Conservation (phyloP, 2,113 vertebrate genomes). For the Sinocyclocheilus maitianheensis region DNA sequence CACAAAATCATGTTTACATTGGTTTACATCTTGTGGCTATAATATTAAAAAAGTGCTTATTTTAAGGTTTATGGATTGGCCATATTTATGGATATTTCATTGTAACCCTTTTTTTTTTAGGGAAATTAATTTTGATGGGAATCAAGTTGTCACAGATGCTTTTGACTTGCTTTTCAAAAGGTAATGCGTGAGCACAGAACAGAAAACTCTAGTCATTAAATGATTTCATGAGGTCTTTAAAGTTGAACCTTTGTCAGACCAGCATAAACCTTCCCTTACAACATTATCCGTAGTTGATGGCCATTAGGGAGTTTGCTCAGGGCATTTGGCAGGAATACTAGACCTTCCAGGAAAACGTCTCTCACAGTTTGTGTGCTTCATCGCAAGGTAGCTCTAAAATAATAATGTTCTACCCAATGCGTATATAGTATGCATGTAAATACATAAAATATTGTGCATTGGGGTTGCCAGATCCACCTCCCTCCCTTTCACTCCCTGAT, state of each 20-base stretch:
- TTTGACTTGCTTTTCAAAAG: too few species aligned
- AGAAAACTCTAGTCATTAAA: too few species aligned
- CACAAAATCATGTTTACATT: background rate
- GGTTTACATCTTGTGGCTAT: too few species aligned
- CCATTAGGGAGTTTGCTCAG: constrained; percentile 60
- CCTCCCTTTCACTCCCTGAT: background rate
- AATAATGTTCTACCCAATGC: background rate
- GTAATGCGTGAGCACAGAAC: too few species aligned
- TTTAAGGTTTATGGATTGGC: too few species aligned
- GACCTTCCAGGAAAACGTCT: constrained; percentile 68
- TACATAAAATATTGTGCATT: background rate
- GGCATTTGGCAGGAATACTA: constrained; percentile 63
- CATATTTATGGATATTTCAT: too few species aligned
- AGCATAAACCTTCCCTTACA: background rate
- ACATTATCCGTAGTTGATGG: constrained; percentile 42
- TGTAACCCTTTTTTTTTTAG: too few species aligned
- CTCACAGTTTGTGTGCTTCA: constrained; percentile 60
- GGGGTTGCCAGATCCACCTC: too few species aligned
- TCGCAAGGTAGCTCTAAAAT: constrained; percentile 54
- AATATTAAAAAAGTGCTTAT: too few species aligned
- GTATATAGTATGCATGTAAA: background rate
- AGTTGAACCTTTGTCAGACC: background rate
- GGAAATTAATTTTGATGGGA: too few species aligned
- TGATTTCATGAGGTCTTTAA: too few species aligned
- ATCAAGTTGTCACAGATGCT: too few species aligned